Base-by-base conservation (phyloP, 2,888 invertebrate species). In the Mythimna pallens region DNA sequence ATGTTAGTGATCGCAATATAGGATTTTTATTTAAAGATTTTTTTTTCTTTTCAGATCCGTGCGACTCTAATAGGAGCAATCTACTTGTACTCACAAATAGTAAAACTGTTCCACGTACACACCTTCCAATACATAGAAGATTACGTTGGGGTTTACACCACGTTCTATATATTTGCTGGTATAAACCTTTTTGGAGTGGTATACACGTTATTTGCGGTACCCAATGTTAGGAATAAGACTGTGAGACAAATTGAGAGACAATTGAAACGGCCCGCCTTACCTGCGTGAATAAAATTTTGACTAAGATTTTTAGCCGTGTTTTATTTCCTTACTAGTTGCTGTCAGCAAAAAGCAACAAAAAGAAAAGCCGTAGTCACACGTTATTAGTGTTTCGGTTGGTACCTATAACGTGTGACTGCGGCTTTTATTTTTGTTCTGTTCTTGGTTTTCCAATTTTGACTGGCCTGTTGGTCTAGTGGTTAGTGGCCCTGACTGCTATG, bases 141-240 rank as follows among this genome's bases (percentile, higher is more conserved):
- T 20, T 89, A 91, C 81, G 82, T 94, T 55, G 95, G 95, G 1
- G 78, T 93, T 0, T 93, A 94, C 76, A 91, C 92, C 0, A 76
- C 93, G 12, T 89, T 94, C 63, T 95, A 94, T 76, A 87, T 95
- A 79, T 96, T 93, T 69, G 91, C 94, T 0, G 76, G 91, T 71
- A 78, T 95, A 30, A 95, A 94, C 88, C 75, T 95, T 57, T 92
- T 90, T 71, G 94, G 92, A 0, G 93, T 91, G 2, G 93, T 95
- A 77, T 95, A 95, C 87, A 81, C 91, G 0, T 64, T 94, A 4
- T 93, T 93, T 5, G 89, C 83, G 1, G 73, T 94, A 9, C 95
- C 95, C 0, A 84, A 89, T 7, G 84, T 93, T 12, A 93, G 87
- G 22, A 85, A 88, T 25, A 93, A 89, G 66, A 92, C 78, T 66